Evolutionary conservation across 2,888 invertebrate species (phyloP).

Genomic region (Seira sanloemensis): DNA sequence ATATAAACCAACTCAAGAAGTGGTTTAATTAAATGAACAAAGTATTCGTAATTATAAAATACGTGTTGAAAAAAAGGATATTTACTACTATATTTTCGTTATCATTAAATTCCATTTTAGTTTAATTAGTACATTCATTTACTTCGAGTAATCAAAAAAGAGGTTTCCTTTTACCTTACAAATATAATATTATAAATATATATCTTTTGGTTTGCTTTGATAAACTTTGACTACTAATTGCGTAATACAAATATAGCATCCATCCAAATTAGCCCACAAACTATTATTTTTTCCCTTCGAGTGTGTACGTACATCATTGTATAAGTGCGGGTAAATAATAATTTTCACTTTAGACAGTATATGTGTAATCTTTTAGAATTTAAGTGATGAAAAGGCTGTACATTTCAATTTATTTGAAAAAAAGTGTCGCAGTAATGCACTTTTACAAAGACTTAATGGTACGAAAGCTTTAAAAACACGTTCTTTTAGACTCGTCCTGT

Average conservation of each 20-base stretch:
- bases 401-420: constrained; percentile 25
- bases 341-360: not conserved
- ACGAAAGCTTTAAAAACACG: constrained; percentile 65
- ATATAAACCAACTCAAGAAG: constrained; percentile 20
- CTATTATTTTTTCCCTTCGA: not conserved
- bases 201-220: not conserved
- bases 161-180: no score
- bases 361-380: constrained; percentile 3
- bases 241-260: constrained; percentile 24
- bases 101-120: not conserved
- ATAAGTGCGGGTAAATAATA: constrained; percentile 5
- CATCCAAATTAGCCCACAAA: constrained; percentile 36
- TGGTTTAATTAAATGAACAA: constrained; percentile 15
- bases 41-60: constrained; percentile 19
- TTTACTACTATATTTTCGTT: not conserved
- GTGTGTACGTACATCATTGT: constrained; percentile 1
- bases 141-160: not conserved
- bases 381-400: constrained; percentile 46
- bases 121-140: not conserved
- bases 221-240: not conserved
- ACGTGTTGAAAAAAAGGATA: not conserved
- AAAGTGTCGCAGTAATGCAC: constrained; percentile 13
- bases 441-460: constrained; percentile 65
- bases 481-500: constrained; percentile 41
- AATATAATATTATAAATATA: not conserved